These are phyloP conservation scores for Trialeurodes vaporariorum DNA, from an alignment of 1,140 invertebrate species.

Conservation along the genomic window DNA sequence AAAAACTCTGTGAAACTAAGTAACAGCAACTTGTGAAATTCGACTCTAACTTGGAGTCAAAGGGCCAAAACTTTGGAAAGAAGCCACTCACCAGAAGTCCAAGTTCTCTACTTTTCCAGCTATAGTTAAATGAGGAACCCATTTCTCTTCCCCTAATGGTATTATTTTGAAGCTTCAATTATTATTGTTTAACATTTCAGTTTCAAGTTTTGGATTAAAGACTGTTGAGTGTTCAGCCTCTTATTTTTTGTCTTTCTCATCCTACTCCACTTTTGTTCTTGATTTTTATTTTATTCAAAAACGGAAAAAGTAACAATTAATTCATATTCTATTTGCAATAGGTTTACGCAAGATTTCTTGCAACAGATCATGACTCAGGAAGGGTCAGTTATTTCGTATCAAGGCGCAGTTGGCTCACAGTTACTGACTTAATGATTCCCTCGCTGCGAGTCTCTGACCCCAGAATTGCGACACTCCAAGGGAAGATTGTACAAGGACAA, in stretches of 20 bases:
- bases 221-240: background rate
- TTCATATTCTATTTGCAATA: no score
- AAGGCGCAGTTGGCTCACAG: conserved; percentile 68
- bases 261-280: conserved; percentile 4
- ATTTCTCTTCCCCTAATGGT: no score
- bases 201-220: background rate
- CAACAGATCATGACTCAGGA: conserved; percentile 81
- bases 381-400: conserved; percentile 81
- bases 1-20: no score
- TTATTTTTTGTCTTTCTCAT: background rate
- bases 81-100: no score
- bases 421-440: conserved; percentile 80
- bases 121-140: no score
- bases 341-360: conserved; percentile 76
- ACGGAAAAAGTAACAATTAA: conserved; percentile 14
- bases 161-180: no score
- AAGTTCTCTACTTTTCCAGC: no score
- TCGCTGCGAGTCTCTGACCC: conserved; percentile 77
- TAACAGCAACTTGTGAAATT: no score
- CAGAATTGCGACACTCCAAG: conserved; percentile 67
- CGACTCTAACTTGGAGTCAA: no score
- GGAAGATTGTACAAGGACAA: conserved; percentile 72
- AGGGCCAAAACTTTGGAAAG: no score
- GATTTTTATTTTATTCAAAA: conserved; percentile 14
- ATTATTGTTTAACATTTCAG: conserved; percentile 4